Base-by-base conservation (phyloP, 2,113 vertebrate species). In the Channa argus region DNA sequence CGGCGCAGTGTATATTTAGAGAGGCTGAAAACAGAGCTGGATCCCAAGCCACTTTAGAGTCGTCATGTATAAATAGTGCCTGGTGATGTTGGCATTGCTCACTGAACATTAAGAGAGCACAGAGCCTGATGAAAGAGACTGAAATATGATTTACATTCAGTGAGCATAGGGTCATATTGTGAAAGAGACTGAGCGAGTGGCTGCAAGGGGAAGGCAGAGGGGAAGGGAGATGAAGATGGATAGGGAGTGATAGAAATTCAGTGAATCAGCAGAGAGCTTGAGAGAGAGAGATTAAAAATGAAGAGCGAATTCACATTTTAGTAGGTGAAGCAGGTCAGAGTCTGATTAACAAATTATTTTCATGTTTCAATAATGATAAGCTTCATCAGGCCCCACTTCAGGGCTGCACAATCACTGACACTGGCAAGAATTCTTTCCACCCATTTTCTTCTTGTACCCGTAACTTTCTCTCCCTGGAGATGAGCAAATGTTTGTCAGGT, bases 121-220 rank as follows among this genome's bases (percentile, higher is more conserved):
- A 2, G 72, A 54, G 77, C 60, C 86, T 92, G 92, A 93, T 93
- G 91, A 91, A 93, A 93, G 91, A 83, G 72, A 64, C 74, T 89
- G 91, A 92, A 92, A 93, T 88, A 60, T 74, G 74, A 83, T 91
- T 92, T 87, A 77, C 82, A 91, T 91, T 85, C 85, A 79, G 60
- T 0, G 14, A 53, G 79, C 72, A 77, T 14, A 43, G 36, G 68
- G 47, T 70, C 63, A 51, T 65, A 81, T 72, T 82, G 76, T 81
- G 67, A 76, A 65, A 64, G 70, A 47, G 65, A 14, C 73, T 38
- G 60, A 38, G 46, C 14, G 66, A 47, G 61, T 7, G 51, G 34
- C 14, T 33, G 63, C 55, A 71, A 53, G 73, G 80, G 24, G 55
- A n/a, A 58, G 61, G 45, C 58, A 37, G 71, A 49, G 67, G 61